Evolutionary conservation across 2,888 invertebrate species (phyloP).

Genomic region (Polydrusus cervinus): DNA sequence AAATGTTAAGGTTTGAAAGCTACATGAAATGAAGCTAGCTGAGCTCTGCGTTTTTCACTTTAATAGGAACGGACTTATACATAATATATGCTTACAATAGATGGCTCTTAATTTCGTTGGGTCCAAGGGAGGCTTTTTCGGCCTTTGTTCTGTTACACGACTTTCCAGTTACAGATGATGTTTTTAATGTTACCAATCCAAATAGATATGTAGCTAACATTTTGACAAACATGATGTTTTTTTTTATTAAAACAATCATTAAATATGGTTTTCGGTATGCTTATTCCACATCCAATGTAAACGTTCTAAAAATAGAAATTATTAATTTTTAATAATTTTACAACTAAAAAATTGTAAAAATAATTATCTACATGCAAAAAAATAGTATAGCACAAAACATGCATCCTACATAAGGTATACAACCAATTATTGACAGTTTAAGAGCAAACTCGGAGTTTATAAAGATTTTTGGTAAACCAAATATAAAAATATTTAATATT

Average conservation of each 20-base stretch:
- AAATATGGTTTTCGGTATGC: not conserved
- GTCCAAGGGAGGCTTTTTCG: not conserved
- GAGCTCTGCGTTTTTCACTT: not conserved
- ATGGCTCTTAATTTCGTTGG: not conserved
- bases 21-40: not conserved
- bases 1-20: not conserved
- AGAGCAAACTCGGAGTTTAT: slow-evolving; percentile 1
- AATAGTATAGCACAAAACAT: not conserved
- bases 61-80: not conserved
- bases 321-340: not conserved
- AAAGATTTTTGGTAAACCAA: not conserved
- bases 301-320: not conserved
- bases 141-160: not conserved
- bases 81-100: not conserved
- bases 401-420: not conserved
- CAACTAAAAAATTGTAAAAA: not conserved
- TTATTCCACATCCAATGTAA: not conserved
- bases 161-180: not conserved
- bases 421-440: not conserved
- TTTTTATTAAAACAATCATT: not conserved
- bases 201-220: not conserved
- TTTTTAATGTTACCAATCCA: not conserved
- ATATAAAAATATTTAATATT: not conserved
- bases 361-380: not conserved
- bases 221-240: not conserved